Conservation (phyloP, 1,140 invertebrate genomes). For the Maconellicoccus hirsutus region DNA sequence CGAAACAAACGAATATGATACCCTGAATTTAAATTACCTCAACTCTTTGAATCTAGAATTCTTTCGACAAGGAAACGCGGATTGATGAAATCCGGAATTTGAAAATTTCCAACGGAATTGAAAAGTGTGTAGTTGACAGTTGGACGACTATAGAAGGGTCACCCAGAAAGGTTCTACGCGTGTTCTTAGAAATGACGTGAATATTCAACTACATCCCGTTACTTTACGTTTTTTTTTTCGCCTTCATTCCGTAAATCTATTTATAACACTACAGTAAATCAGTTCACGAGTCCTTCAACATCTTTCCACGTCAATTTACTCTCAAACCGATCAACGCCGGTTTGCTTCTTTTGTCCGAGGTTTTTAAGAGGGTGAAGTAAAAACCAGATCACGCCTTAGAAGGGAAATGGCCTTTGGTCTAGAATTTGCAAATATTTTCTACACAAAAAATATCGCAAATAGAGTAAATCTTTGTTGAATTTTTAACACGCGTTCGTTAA, state of each 20-base stretch:
- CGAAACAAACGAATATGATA: too few relatives aligned
- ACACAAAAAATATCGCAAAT: not conserved
- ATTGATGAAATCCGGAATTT: not conserved
- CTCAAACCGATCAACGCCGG: not conserved
- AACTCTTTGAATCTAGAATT: too few relatives aligned
- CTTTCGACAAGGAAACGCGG: too few relatives aligned
- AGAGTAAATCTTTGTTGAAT: not conserved
- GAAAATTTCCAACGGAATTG: not conserved
- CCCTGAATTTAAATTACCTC: too few relatives aligned
- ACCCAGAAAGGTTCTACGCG: not conserved
- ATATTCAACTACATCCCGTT: too few relatives aligned
- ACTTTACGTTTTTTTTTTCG: not conserved
- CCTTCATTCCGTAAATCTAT: not conserved
- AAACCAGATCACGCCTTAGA: constrained; percentile 1
- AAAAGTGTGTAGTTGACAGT: not conserved
- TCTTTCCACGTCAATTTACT: not conserved
- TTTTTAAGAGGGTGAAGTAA: not conserved
- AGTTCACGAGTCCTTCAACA: not conserved
- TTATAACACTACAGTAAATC: constrained; percentile 3
- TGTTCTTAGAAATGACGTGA: too few relatives aligned
- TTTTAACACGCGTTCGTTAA: constrained; percentile 8
- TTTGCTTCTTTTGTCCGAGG: not conserved
- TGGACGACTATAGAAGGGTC: not conserved
- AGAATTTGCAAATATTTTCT: constrained; percentile 9
- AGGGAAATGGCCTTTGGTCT: not conserved